Evolutionary conservation across 2,113 vertebrate species (phyloP).

Genomic region (Actinemys pallida): DNA sequence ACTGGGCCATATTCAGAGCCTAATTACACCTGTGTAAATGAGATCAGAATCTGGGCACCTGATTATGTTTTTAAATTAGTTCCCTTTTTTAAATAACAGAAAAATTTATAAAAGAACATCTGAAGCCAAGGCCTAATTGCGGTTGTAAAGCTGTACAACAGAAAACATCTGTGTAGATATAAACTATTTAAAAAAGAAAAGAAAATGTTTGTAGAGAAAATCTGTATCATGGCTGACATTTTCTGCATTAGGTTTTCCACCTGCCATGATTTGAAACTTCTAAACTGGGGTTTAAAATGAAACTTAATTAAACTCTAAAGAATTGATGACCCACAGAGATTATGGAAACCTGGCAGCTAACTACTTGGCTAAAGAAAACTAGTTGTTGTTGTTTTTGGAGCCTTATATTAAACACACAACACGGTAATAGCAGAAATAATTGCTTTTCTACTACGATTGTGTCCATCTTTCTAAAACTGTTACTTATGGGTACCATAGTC

Average conservation of each 20-base stretch:
- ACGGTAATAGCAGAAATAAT: constrained; percentile 27
- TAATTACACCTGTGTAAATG: not conserved
- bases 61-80: constrained; percentile 42
- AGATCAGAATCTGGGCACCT: constrained; percentile 14
- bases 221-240: constrained; percentile 65
- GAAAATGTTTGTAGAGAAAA: constrained; percentile 55
- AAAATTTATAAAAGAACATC: constrained; percentile 38
- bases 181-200: constrained; percentile 34
- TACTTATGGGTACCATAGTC: not conserved
- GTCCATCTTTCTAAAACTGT: not conserved
- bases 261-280: constrained; percentile 59
- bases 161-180: constrained; percentile 50
- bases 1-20: constrained; percentile 8
- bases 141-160: constrained; percentile 22
- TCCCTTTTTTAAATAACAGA: constrained; percentile 57
- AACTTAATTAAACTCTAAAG: constrained; percentile 41
- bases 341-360: constrained; percentile 61
- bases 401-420: constrained; percentile 1
- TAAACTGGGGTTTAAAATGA: constrained; percentile 37
- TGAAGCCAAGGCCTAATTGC: constrained; percentile 31
- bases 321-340: constrained; percentile 48
- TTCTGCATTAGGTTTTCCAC: constrained; percentile 65
- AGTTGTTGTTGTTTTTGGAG: constrained; percentile 65
- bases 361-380: constrained; percentile 49
- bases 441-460: not conserved